A percentile compares a stretch with the other conserved stretches of the same genome.
These are phyloP conservation scores for Donacobius atricapilla DNA, from an alignment of 2,113 vertebrate genomes.

Conservation along the genomic window DNA sequence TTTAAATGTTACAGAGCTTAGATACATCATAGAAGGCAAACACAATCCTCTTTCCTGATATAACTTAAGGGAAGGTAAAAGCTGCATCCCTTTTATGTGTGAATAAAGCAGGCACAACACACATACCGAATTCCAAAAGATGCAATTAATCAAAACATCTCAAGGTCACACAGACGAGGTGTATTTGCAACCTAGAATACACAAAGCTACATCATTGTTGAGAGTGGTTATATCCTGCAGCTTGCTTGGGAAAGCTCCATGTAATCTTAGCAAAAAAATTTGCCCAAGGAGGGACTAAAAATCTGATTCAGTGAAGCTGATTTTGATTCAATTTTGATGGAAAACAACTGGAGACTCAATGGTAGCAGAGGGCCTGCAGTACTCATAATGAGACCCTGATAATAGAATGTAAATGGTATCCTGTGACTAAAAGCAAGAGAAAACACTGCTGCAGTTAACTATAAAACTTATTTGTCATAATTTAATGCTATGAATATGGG, in stretches of 20 bases:
- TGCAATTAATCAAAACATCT: conserved; percentile 7
- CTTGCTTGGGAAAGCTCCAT: not conserved
- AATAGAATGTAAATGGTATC: not conserved
- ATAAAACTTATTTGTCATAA: not conserved
- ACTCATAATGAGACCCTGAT: not conserved
- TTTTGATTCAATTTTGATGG: not conserved
- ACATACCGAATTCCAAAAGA: not conserved
- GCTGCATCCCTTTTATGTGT: not conserved
- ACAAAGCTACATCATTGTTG: not conserved
- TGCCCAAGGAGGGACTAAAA: not conserved
- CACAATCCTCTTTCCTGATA: not conserved
- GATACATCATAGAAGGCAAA: not conserved
- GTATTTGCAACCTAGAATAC: not conserved
- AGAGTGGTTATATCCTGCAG: not conserved
- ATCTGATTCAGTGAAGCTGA: not conserved
- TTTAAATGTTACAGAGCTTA: not conserved
- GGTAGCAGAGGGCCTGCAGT: not conserved
- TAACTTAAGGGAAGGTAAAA: not conserved
- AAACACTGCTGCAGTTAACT: not conserved
- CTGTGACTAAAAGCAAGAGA: not conserved
- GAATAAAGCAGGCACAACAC: not conserved
- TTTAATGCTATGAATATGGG: not conserved
- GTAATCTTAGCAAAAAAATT: not conserved
- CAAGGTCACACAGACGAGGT: not conserved
- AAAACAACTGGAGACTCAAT: not conserved